Base-by-base conservation (phyloP, 2,888 invertebrate genomes). In the Thereva unica region DNA sequence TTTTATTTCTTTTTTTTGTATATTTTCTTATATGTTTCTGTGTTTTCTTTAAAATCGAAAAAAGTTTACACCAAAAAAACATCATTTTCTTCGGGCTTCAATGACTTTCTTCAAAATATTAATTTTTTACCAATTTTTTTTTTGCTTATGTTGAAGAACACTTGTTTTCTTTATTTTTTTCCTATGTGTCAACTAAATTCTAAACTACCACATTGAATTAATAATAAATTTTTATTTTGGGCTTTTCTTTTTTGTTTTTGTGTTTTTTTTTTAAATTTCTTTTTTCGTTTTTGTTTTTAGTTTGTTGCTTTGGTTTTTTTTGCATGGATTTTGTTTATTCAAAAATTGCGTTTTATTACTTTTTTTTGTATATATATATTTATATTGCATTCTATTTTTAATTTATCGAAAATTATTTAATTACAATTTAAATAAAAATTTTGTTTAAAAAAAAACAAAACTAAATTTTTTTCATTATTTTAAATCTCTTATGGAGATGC, bases 21-120 rank as follows among this genome's bases (percentile, higher is more conserved):
- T 34, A 50, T 61, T 61, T 50, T 61, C 50, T 59, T 59, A 59
- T 61, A 61, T 61, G 50, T 61, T 47, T 61, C 34, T 61, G 61
- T 61, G 49, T 61, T 61, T 61, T 34, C 61, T 61, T 61, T 61
- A 61, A 61, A 61, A 61, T 61, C 61, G 61, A 61, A 50, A 61
- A 61, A 61, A 61, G 61, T 61, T 23, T 61, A 61, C 61, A 61
- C 61, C 41, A 35, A 61, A 61, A 61, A 50, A 50, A 23, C 23
- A 23, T 23, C 23, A 23, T 23, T 23, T 23, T n/a, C 49, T 49
- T 61, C 23, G 6, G 47, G 45, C 50, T 61, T 61, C 12, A 50
- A 61, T 61, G 61, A 12, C 61, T 61, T 49, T 50, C 12, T 61
- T 40, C 49, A 61, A 50, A 50, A 41, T 8, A 54, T 38, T 45